These are phyloP conservation scores for Drosophila mauritiana DNA, from an alignment of 1,140 invertebrate species.

Conservation along the genomic window DNA sequence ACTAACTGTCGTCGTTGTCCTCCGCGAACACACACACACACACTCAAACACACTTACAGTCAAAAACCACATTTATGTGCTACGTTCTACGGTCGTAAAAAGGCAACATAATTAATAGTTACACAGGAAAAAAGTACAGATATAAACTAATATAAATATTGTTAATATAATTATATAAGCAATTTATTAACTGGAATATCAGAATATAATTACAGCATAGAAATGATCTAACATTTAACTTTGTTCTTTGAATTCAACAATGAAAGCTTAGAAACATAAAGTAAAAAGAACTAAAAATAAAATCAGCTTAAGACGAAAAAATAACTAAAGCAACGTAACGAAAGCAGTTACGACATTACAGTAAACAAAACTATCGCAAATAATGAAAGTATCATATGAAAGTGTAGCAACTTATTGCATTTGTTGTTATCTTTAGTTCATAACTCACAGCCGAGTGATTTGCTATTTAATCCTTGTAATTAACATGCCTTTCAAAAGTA, in stretches of 20 bases:
- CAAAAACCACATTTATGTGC: not conserved
- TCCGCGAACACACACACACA: slow-evolving; percentile 6
- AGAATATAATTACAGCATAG: not conserved
- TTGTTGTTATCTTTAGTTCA: too few species aligned
- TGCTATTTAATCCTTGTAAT: too few species aligned
- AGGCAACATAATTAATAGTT: not conserved
- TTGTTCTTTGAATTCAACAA: not conserved
- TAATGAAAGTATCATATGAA: not conserved
- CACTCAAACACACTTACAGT: not conserved
- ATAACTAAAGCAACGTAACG: not conserved
- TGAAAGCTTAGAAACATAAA: not conserved
- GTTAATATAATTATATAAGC: too few species aligned
- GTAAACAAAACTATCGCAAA: not conserved
- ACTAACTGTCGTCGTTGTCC: slow-evolving; percentile 71
- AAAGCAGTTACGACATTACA: not conserved
- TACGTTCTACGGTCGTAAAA: slow-evolving; percentile 10
- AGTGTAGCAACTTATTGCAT: not conserved
- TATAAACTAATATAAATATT: not conserved
- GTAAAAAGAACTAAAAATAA: not conserved
- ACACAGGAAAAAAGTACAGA: not conserved
- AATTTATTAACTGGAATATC: not conserved
- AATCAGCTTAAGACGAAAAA: not conserved
- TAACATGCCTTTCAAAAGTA: too few species aligned
- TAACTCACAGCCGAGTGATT: too few species aligned
- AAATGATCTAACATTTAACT: not conserved